phyloP scores from a whole-genome alignment of 2,888 invertebrate genomes.

The Nemotelus pantherinus region DNA sequence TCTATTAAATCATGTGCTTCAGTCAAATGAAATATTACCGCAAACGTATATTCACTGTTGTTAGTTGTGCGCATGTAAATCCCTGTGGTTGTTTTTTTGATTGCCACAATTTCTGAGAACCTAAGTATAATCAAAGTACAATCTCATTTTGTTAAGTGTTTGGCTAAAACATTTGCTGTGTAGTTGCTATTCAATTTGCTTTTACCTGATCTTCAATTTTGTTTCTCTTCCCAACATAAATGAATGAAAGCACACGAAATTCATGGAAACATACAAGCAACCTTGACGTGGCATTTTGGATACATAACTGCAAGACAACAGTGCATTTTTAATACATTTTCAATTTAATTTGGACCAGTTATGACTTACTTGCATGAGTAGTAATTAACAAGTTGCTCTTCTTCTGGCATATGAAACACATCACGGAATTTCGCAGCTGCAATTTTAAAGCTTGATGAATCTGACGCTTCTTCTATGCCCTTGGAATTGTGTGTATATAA shows the following conservation, averaged over 20 bases:
- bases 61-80: constrained; percentile 88
- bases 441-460: constrained; percentile 71
- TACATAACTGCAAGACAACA: constrained; percentile 76
- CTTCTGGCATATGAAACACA: constrained; percentile 88
- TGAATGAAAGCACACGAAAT: constrained; percentile 95
- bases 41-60: constrained; percentile 85
- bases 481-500: constrained; percentile 74
- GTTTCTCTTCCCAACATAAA: constrained; percentile 92
- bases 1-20: constrained; percentile 94
- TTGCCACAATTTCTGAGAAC: constrained; percentile 80
- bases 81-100: constrained; percentile 83
- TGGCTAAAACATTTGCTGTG: not conserved
- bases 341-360: no score
- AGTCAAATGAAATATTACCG: constrained; percentile 79
- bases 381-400: constrained; percentile 96
- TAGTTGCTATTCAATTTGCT: not conserved
- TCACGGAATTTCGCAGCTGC: constrained; percentile 88
- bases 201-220: constrained; percentile 88
- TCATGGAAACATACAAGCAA: constrained; percentile 95
- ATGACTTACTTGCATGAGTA: constrained; percentile 86
- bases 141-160: not conserved
- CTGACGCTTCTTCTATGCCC: constrained; percentile 58
- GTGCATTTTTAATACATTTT: no score
- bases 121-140: constrained; percentile 60
- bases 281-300: constrained; percentile 94